Base-by-base conservation (phyloP, 2,888 invertebrate species). In the Harpalus rubripes region DNA sequence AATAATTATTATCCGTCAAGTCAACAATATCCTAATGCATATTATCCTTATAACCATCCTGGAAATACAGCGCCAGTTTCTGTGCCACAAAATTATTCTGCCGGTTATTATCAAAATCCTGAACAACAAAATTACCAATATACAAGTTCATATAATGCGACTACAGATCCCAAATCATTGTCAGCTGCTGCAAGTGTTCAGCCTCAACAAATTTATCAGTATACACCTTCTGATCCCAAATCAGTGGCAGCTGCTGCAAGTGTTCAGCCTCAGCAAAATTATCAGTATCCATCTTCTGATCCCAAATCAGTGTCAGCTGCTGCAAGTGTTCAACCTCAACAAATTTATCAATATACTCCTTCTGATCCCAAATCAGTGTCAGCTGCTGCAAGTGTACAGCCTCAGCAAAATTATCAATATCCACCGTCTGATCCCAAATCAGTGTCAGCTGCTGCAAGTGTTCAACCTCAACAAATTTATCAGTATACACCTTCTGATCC, bases 21-120 rank as follows among this genome's bases (percentile, higher is more conserved):
- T 26, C 81, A 68, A n/a, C 52, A 44, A 41, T n/a, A n/a, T n/a
- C n/a, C n/a, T n/a, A n/a, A n/a, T n/a, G n/a, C n/a, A n/a, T n/a
- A n/a, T n/a, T n/a, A n/a, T n/a, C n/a, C n/a, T n/a, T n/a, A n/a
- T n/a, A n/a, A n/a, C n/a, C n/a, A n/a, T n/a, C n/a, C n/a, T n/a
- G n/a, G n/a, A n/a, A n/a, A n/a, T n/a, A n/a, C n/a, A n/a, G n/a
- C n/a, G n/a, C n/a, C 26, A 26, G 63, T 63, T 12, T 26, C 63
- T 39, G 26, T 52, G 52, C 68, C 39, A 44, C 65, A 84, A 52
- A 76, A 78, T 78, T 58, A 59, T 18, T 22, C 84, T 68, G 1
- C 68, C 7, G 32, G 68, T 68, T 68, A 68, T 68, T 68, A 68
- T 58, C 79, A 56, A 85, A 72, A 39, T 44, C 85, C 59, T 7